These are phyloP conservation scores for Sebastes kiyomatsui DNA, from an alignment of 2,797 vertebrate genomes.

Conservation along the genomic window DNA sequence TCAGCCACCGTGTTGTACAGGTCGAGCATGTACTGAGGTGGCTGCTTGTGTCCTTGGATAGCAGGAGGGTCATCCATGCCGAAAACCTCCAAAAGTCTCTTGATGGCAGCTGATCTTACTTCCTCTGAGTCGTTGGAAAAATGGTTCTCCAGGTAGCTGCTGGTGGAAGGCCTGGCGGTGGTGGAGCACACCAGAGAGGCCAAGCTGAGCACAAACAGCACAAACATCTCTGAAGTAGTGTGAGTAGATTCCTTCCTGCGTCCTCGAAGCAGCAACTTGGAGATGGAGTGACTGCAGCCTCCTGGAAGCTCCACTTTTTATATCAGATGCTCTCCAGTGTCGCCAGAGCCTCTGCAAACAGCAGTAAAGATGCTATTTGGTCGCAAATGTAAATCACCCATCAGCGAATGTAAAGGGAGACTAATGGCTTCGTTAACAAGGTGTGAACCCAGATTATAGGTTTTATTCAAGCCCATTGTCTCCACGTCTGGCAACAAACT, in stretches of 20 bases:
- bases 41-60: constrained; percentile 80
- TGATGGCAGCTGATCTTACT: constrained; percentile 85
- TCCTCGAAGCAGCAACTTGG: constrained; percentile 11
- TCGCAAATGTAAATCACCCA: constrained; percentile 88
- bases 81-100: constrained; percentile 90
- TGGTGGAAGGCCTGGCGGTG: constrained; percentile 59
- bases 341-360: constrained; percentile 70
- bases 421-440: constrained; percentile 89
- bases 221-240: constrained; percentile 61
- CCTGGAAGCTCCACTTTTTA: constrained; percentile 70
- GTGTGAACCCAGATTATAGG: constrained; percentile 82
- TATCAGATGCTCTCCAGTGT: constrained; percentile 63
- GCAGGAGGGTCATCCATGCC: constrained; percentile 89
- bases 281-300: constrained; percentile 61
- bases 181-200: constrained; percentile 40
- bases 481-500: constrained; percentile 64
- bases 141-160: constrained; percentile 54
- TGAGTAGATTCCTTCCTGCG: background rate
- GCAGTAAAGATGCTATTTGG: constrained; percentile 84
- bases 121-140: constrained; percentile 61
- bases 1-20: constrained; percentile 91
- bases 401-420: constrained; percentile 87
- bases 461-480: constrained; percentile 61
- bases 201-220: constrained; percentile 59
- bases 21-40: constrained; percentile 94